Conservation (phyloP, 2,888 invertebrate species). For the Polydrusus pterygomalis region DNA sequence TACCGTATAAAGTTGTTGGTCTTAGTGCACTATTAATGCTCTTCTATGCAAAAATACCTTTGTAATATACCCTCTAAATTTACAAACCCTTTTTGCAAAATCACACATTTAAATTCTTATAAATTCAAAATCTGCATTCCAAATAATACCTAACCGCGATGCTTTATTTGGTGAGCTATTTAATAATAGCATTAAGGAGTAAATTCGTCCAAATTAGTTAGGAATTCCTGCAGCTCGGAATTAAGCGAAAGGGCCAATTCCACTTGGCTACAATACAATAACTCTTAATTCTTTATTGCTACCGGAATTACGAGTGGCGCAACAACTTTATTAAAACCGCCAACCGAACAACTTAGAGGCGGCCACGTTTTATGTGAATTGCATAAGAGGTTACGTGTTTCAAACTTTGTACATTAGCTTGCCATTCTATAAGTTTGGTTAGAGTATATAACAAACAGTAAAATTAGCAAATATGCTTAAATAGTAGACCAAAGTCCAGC, state of each 20-base stretch:
- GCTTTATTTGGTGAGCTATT: constrained; percentile 24
- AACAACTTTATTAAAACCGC: constrained; percentile 37
- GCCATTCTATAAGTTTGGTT: background rate
- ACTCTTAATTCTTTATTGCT: constrained; percentile 46
- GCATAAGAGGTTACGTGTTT: constrained; percentile 11
- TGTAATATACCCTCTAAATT: too few relatives aligned
- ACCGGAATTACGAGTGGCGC: constrained; percentile 38
- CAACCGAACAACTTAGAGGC: constrained; percentile 1
- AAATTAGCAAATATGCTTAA: background rate
- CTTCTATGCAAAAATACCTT: too few relatives aligned
- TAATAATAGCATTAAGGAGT: constrained; percentile 26
- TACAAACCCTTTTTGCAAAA: too few relatives aligned
- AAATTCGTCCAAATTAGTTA: constrained; percentile 35
- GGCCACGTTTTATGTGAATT: constrained; percentile 17
- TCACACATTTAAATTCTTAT: too few relatives aligned
- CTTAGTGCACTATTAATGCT: too few relatives aligned
- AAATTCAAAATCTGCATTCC: too few relatives aligned
- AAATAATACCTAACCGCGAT: background rate
- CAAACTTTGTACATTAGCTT: background rate
- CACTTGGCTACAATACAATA: constrained; percentile 38
- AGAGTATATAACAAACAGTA: background rate
- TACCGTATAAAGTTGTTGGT: too few relatives aligned
- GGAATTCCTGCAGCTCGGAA: constrained; percentile 33
- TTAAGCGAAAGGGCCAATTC: constrained; percentile 34
- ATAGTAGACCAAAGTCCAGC: background rate